Percentiles rank a stretch among this genome's conserved stretches.
Evolutionary conservation across 2,888 invertebrate species (phyloP).

Genomic region (Oscheius sp.): DNA sequence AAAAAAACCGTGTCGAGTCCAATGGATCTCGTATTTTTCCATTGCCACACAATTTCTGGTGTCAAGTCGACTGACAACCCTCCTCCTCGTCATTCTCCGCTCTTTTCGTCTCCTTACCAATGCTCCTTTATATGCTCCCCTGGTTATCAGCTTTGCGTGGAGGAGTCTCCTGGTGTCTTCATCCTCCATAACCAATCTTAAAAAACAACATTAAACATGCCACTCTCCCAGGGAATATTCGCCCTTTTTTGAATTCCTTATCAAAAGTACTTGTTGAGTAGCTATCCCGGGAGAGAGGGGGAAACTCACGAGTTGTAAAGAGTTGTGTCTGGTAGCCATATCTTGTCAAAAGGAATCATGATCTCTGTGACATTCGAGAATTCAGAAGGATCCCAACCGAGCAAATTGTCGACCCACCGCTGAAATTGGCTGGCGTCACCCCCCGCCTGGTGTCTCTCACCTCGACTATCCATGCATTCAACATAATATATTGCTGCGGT

Average conservation of each 20-base stretch:
- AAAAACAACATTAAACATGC: not conserved
- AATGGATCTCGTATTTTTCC: too few species aligned
- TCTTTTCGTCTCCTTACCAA: too few species aligned
- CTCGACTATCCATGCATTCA: constrained; percentile 72
- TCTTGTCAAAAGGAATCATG: constrained; percentile 58
- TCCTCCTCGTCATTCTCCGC: too few species aligned
- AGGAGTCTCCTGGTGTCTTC: constrained; percentile 62
- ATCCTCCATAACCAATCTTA: constrained; percentile 66
- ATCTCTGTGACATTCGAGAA: constrained; percentile 63
- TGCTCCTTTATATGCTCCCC: constrained; percentile 53
- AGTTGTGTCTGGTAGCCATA: constrained; percentile 68
- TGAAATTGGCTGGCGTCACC: constrained; percentile 37
- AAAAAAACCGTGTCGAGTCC: too few species aligned
- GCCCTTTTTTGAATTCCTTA: too few species aligned
- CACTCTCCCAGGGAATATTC: too few species aligned
- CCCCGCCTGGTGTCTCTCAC: constrained; percentile 40
- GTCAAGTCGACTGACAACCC: too few species aligned
- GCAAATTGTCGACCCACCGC: constrained; percentile 65
- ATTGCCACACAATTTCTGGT: too few species aligned
- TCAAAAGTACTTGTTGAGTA: too few species aligned
- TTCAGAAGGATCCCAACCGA: constrained; percentile 65
- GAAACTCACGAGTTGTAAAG: constrained; percentile 63
- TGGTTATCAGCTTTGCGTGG: constrained; percentile 62
- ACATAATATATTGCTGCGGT: constrained; percentile 69
- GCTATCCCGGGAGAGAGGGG: not conserved